Evolutionary conservation across 2,888 invertebrate genomes (phyloP).

Genomic region (Eristalinus aeneus): DNA sequence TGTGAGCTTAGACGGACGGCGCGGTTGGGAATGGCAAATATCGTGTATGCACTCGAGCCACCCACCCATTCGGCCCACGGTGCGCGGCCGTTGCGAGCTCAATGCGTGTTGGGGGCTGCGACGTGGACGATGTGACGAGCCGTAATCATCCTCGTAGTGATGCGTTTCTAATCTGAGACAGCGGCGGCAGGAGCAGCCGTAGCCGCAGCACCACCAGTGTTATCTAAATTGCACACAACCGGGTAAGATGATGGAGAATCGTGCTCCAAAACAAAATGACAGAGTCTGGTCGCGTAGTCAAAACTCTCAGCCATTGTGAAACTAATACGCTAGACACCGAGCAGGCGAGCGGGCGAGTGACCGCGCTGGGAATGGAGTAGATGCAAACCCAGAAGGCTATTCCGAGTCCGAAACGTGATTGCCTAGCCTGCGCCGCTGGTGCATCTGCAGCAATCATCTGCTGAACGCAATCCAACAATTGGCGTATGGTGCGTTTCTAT

Average conservation of each 20-base stretch:
- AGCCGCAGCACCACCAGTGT: slow-evolving; percentile 6
- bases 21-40: slow-evolving; percentile 50
- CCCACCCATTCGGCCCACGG: slow-evolving; percentile 68
- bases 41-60: slow-evolving; percentile 21
- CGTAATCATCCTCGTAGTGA: slow-evolving; percentile 60
- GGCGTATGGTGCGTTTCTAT: slow-evolving; percentile 36
- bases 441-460: slow-evolving; percentile 67
- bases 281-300: slow-evolving; percentile 56
- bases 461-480: slow-evolving; percentile 64
- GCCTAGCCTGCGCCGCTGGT: slow-evolving; percentile 53
- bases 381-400: slow-evolving; percentile 50
- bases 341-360: background rate
- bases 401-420: slow-evolving; percentile 66
- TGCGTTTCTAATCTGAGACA: slow-evolving; percentile 67
- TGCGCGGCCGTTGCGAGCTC: slow-evolving; percentile 15
- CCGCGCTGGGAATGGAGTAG: slow-evolving; percentile 6
- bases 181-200: slow-evolving; percentile 3
- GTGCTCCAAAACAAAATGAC: slow-evolving; percentile 66
- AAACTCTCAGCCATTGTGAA: slow-evolving; percentile 30
- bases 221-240: background rate
- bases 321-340: slow-evolving; percentile 38
- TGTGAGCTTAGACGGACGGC: slow-evolving; percentile 31
- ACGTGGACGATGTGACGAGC: slow-evolving; percentile 46
- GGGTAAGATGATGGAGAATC: slow-evolving; percentile 27
- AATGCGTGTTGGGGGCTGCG: slow-evolving; percentile 51